Conservation (phyloP, 2,797 vertebrate genomes). For the Taeniopygia guttata region DNA sequence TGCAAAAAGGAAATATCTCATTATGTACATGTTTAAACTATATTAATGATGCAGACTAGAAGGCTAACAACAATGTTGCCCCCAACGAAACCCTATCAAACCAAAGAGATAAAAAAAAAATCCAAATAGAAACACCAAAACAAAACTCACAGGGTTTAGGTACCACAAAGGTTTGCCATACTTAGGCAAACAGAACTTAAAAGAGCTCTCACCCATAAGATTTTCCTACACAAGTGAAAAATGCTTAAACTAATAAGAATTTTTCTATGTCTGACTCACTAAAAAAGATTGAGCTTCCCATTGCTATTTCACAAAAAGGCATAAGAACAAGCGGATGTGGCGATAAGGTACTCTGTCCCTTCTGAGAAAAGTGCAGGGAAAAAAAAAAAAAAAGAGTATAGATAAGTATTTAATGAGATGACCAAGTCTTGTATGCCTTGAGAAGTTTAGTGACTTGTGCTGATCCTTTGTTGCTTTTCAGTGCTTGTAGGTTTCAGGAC, state of each 20-base stretch:
- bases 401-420: conserved; percentile 57
- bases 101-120: background rate
- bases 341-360: background rate
- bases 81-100: background rate
- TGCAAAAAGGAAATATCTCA: background rate
- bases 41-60: background rate
- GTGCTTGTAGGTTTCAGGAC: background rate
- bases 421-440: background rate
- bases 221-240: background rate
- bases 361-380: conserved; percentile 7
- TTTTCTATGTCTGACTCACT: background rate
- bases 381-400: background rate
- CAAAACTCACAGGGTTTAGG: background rate
- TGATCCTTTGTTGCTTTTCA: conserved; percentile 6
- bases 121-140: background rate
- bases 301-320: background rate
- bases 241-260: background rate
- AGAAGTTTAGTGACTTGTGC: conserved; percentile 28
- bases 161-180: background rate
- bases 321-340: background rate
- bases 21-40: background rate
- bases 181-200: background rate
- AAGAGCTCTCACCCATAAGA: background rate
- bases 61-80: background rate
- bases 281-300: background rate